Percentiles rank a stretch among this genome's conserved stretches.
phyloP scores from a whole-genome alignment of 2,797 vertebrate genomes.

The Gymnothorax javanicus region DNA sequence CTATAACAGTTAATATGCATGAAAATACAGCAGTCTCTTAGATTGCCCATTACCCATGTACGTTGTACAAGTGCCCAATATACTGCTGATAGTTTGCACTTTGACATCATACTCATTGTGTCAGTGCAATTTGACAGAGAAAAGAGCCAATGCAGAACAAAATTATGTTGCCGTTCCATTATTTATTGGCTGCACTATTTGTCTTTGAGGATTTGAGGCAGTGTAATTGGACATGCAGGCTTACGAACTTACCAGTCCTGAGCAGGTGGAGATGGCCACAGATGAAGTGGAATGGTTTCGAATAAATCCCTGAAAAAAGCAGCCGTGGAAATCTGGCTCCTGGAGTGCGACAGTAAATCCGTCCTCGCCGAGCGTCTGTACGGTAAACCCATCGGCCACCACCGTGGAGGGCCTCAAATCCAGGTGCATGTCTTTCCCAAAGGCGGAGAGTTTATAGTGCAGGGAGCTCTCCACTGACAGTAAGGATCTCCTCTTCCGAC shows the following conservation, averaged over 20 bases:
- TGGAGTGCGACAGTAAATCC: conserved; percentile 72
- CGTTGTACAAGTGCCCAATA: no score
- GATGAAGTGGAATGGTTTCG: conserved; percentile 85
- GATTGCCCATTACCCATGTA: no score
- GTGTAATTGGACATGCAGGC: not conserved
- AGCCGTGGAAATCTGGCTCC: conserved; percentile 71
- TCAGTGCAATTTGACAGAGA: no score
- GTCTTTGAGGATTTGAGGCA: not conserved
- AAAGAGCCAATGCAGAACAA: no score
- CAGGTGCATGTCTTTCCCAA: conserved; percentile 89
- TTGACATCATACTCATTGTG: no score
- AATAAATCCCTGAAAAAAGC: conserved; percentile 96
- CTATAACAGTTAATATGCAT: no score
- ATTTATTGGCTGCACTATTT: no score
- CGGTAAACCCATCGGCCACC: conserved; percentile 82
- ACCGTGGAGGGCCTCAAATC: conserved; percentile 84
- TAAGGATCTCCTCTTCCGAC: conserved; percentile 81
- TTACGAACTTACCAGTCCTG: conserved; percentile 86
- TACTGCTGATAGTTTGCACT: no score
- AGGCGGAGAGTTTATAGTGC: conserved; percentile 90
- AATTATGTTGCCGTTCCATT: no score
- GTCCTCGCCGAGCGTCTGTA: conserved; percentile 81
- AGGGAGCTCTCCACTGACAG: conserved; percentile 66
- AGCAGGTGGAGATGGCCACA: conserved; percentile 89
- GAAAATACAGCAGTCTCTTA: no score